Base-by-base conservation (phyloP, 2,113 vertebrate species). In the Cephalophus harveyi region DNA sequence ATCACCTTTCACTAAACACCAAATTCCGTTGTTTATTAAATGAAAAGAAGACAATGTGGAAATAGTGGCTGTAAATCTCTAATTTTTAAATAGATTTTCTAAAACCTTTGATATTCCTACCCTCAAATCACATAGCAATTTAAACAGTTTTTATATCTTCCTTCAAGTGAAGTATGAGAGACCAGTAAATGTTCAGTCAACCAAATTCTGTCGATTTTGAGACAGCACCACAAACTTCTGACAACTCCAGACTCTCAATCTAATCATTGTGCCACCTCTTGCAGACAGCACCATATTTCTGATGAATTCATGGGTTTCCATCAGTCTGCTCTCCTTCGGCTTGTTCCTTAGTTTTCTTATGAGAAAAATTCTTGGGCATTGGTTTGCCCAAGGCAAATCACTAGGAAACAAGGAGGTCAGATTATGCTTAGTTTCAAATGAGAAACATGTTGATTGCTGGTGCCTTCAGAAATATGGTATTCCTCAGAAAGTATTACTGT, bases 381-480 rank as follows among this genome's bases (percentile, higher is more conserved):
- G 93, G 82, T 91, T 93, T 97, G 97, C 97, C 96, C 57, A 93
- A 95, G 95, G 96, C 98, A 96, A 97, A 96, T 94, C 97, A 95
- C 96, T 87, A 93, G 93, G 97, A 96, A 98, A 98, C 91, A 92
- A 94, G 86, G 83, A 96, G 91, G 96, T 95, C 96, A 95, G 96
- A 98, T 97, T 91, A 97, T 95, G 94, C 97, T 96, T 82, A 46
- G 89, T 59, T 97, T 97, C 97, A 98, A 97, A 98, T 97, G 97
- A 98, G 93, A 98, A 98, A 98, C 98, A 98, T 97, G 98, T 97
- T 98, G 98, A 98, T 98, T 98, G 91, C 98, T 97, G 95, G 96
- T 98, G 97, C 97, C 97, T 98, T 96, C 89, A 89, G 95, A 97
- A 98, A 98, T 95, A 97, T 92, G 93, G 98, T 97, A 95, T 96